Evolutionary conservation across 2,113 vertebrate genomes (phyloP).

Genomic region (Lepidothrix coronata): DNA sequence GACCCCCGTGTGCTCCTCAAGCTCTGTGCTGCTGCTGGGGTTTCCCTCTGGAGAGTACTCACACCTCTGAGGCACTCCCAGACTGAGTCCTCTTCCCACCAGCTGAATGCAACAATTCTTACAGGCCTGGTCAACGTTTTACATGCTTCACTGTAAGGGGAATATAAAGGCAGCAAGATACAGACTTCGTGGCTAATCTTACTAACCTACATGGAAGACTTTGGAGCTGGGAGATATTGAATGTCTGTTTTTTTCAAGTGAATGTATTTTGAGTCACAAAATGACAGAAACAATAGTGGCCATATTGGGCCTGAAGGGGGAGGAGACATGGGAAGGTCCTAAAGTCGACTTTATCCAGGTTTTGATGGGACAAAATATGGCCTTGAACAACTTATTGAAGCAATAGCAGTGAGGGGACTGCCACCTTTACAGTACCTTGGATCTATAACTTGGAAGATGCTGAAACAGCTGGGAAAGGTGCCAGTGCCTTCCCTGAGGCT

Average conservation of each 20-base stretch:
- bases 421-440: conserved; percentile 9
- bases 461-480: conserved; percentile 41
- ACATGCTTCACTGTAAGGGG: neutral
- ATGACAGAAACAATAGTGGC: neutral
- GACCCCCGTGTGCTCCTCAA: neutral
- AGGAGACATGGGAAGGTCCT: neutral
- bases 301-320: neutral
- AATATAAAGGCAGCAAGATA: neutral
- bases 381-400: conserved; percentile 68
- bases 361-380: conserved; percentile 31
- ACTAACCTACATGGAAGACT: neutral
- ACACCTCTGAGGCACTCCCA: neutral
- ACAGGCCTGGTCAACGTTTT: neutral
- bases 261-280: conserved; percentile 61
- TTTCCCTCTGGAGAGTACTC: neutral
- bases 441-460: conserved; percentile 38
- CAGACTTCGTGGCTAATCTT: conserved; percentile 28
- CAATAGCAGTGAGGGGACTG: conserved; percentile 69
- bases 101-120: neutral
- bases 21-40: neutral
- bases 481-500: conserved; percentile 31
- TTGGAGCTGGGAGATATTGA: neutral
- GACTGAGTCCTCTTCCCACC: neutral
- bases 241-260: conserved; percentile 40
- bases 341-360: conserved; percentile 13